A percentile compares a stretch with the other conserved stretches of the same genome.
phyloP scores from a whole-genome alignment of 2,113 vertebrate species.

The Echinops telfairi region DNA sequence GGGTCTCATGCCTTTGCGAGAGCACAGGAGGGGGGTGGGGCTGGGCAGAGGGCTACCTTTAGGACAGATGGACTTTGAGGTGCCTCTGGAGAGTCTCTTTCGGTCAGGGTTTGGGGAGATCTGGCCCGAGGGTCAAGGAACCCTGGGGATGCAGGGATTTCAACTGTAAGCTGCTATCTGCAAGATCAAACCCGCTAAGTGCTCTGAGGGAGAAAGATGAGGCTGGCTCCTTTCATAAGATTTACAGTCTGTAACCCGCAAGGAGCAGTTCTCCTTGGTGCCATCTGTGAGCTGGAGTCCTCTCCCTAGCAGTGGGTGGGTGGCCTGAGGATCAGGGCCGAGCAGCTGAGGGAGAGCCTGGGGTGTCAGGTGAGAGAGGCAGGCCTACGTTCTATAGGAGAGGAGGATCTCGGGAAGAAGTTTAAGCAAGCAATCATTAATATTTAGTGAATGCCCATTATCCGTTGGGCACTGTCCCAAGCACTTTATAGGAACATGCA shows the following conservation, averaged over 20 bases:
- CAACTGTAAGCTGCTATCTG: too few relatives aligned
- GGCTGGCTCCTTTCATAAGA: too few relatives aligned
- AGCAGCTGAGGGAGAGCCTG: background rate
- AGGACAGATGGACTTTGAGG: background rate
- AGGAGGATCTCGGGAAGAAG: background rate
- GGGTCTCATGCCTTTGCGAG: background rate
- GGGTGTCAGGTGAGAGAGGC: background rate
- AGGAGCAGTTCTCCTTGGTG: too few relatives aligned
- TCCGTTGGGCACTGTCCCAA: background rate
- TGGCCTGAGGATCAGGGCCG: background rate
- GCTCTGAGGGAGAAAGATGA: too few relatives aligned
- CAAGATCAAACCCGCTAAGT: too few relatives aligned
- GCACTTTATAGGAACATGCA: background rate
- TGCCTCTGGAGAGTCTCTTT: background rate
- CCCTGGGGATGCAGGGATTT: too few relatives aligned
- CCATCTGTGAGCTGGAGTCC: too few relatives aligned
- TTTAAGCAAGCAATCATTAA: background rate
- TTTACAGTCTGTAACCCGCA: too few relatives aligned
- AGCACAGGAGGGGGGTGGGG: background rate
- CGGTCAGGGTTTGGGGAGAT: background rate
- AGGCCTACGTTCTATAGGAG: background rate
- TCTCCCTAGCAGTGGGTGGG: too few relatives aligned
- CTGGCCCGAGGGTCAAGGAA: background rate
- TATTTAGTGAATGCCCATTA: background rate
- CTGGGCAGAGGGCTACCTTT: background rate